These are phyloP conservation scores for Petrophora chlorosata DNA, from an alignment of 2,888 invertebrate species.

Conservation along the genomic window DNA sequence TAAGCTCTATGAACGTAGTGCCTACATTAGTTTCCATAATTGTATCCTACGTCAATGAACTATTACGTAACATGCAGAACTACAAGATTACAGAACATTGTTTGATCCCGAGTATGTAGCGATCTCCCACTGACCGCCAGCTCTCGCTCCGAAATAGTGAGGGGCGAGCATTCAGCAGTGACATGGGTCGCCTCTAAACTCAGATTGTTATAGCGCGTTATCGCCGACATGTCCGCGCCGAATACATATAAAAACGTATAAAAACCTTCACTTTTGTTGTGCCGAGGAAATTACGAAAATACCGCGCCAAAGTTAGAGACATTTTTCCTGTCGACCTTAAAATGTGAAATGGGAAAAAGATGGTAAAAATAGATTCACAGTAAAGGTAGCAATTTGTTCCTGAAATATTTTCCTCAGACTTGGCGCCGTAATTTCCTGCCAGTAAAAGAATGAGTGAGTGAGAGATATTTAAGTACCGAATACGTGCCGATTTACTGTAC, in stretches of 20 bases:
- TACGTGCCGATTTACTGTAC: not conserved
- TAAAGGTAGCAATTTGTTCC: constrained; percentile 1
- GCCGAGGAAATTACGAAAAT: constrained; percentile 9
- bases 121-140: too few species aligned
- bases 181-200: constrained; percentile 28
- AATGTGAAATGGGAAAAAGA: constrained; percentile 1
- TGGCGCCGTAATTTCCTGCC: constrained; percentile 4
- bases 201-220: constrained; percentile 20
- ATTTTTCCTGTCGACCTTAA: constrained; percentile 1
- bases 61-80: too few species aligned
- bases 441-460: not conserved
- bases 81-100: too few species aligned
- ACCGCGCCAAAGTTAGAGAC: not conserved
- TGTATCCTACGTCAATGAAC: too few species aligned
- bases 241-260: not conserved
- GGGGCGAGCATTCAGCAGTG: constrained; percentile 8
- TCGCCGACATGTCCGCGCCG: constrained; percentile 2
- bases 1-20: too few species aligned
- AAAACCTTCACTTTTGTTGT: constrained; percentile 5
- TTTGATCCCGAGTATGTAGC: too few species aligned
- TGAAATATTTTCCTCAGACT: not conserved
- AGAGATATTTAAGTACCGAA: not conserved
- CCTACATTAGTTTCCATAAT: too few species aligned
- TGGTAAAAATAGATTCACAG: constrained; percentile 1
- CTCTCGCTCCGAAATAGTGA: too few species aligned